Conservation (phyloP, 2,888 invertebrate genomes). For the Acrobasis repandana region DNA sequence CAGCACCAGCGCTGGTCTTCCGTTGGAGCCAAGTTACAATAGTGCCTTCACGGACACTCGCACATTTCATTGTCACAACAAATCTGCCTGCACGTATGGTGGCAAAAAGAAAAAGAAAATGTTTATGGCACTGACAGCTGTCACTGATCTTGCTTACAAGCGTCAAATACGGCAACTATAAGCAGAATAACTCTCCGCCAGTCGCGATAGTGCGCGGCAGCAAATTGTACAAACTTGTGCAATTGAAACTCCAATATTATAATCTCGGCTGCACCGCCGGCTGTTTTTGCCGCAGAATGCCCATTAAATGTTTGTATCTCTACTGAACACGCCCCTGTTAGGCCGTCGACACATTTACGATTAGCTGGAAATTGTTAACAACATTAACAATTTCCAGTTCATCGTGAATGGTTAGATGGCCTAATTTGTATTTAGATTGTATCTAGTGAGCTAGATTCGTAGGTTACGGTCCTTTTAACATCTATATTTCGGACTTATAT, state of each 20-base stretch:
- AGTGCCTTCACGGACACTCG: too few relatives aligned
- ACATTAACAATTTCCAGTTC: neutral
- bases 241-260: constrained; percentile 78
- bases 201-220: constrained; percentile 68
- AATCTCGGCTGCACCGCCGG: constrained; percentile 69
- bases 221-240: constrained; percentile 77
- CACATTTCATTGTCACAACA: too few relatives aligned
- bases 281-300: constrained; percentile 65
- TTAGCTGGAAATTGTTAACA: constrained; percentile 20
- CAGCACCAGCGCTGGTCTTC: too few relatives aligned
- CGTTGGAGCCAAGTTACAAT: too few relatives aligned
- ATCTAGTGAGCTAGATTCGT: too few relatives aligned
- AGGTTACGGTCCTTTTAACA: too few relatives aligned
- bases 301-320: constrained; percentile 68
- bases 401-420: neutral
- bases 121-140: too few relatives aligned
- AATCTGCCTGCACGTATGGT: too few relatives aligned
- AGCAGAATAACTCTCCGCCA: constrained; percentile 23
- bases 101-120: too few relatives aligned
- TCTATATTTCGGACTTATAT: too few relatives aligned
- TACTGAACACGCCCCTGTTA: constrained; percentile 51
- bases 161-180: constrained; percentile 29
- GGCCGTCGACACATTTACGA: constrained; percentile 25
- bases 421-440: neutral
- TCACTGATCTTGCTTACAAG: too few relatives aligned